These are phyloP conservation scores for Scaptomyza pallida DNA, from an alignment of 1,140 invertebrate genomes.

Conservation along the genomic window DNA sequence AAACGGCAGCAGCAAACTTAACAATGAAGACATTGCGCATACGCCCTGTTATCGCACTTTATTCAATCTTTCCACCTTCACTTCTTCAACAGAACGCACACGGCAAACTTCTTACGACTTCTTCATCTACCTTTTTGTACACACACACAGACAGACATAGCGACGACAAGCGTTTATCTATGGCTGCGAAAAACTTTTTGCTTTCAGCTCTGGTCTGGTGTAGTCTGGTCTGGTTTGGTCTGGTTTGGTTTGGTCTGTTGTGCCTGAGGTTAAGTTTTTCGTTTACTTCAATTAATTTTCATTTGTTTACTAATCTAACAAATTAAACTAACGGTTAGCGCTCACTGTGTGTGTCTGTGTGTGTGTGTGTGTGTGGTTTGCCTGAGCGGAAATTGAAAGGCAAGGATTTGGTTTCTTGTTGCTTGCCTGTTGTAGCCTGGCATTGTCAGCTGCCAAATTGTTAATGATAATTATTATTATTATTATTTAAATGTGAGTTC, in stretches of 20 bases:
- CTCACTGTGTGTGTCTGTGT: not conserved
- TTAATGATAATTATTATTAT: conserved; percentile 48
- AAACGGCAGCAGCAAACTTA: no score
- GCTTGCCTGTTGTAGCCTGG: not conserved
- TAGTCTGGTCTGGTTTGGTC: conserved; percentile 10
- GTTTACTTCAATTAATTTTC: conserved; percentile 83
- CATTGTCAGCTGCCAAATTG: conserved; percentile 39
- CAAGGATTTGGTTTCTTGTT: conserved; percentile 7
- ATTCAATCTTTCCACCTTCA: conserved; percentile 17
- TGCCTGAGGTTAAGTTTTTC: conserved; percentile 77
- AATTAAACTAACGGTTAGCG: conserved; percentile 80
- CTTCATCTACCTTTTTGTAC: conserved; percentile 56
- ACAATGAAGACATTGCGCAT: conserved; percentile 69
- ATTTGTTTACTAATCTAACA: conserved; percentile 83
- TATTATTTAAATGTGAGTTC: not conserved
- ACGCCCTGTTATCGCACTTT: conserved; percentile 36
- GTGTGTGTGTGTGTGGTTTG: conserved; percentile 3
- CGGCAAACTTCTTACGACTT: conserved; percentile 61
- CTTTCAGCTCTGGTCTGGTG: conserved; percentile 8
- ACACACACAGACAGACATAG: not conserved
- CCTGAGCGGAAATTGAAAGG: conserved; percentile 53
- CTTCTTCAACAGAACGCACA: not conserved
- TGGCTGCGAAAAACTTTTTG: conserved; percentile 62
- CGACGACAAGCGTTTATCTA: conserved; percentile 74
- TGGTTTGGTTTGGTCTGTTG: conserved; percentile 10